Evolutionary conservation across 2,113 vertebrate species (phyloP).

Genomic region (Chitala chitala): DNA sequence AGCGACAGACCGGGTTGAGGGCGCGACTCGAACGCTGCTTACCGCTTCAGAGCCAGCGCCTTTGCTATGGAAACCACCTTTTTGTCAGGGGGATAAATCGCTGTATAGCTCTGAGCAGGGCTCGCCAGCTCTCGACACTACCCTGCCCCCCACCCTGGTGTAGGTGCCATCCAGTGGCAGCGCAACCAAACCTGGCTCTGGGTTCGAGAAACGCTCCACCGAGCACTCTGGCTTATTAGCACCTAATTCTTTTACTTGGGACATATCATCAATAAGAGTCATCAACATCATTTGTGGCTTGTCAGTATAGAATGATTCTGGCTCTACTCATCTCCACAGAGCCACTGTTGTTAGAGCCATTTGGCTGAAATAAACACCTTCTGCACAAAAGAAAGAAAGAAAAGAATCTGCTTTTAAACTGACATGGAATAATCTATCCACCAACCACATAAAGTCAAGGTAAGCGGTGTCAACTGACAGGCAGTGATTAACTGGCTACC

Average conservation of each 20-base stretch:
- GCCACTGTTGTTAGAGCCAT: background rate
- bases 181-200: background rate
- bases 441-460: background rate
- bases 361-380: background rate
- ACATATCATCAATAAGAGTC: slow-evolving; percentile 8
- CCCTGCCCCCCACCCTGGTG: no score
- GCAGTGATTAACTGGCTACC: background rate
- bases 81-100: no score
- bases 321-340: background rate
- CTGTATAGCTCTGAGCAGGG: background rate
- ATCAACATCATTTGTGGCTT: slow-evolving; percentile 1
- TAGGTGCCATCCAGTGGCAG: no score
- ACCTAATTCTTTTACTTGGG: background rate
- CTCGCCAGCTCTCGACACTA: no score
- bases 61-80: background rate
- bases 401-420: background rate
- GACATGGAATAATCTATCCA: background rate
- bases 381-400: background rate
- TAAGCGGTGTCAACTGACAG: background rate
- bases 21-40: no score
- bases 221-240: background rate
- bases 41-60: background rate
- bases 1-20: background rate
- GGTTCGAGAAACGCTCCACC: background rate
- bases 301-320: background rate